Percentiles rank a stretch among this genome's conserved stretches.
Evolutionary conservation across 1,140 invertebrate genomes (phyloP).

Genomic region (Melipona quadrifasciata): DNA sequence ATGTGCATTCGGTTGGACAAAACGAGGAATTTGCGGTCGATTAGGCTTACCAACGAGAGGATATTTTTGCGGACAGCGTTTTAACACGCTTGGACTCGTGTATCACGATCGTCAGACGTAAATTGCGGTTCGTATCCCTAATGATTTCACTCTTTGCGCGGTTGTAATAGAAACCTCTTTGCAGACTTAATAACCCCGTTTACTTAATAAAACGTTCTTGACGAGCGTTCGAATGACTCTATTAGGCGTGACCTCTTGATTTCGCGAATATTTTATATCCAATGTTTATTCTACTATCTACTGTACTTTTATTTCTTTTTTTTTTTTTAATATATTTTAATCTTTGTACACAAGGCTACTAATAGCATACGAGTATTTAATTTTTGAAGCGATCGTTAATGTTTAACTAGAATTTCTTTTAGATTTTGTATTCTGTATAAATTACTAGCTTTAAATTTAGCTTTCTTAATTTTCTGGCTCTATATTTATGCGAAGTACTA

Average conservation of each 20-base stretch:
- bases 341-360: too few species aligned
- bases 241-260: neutral
- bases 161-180: neutral
- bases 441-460: too few species aligned
- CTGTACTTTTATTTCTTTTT: neutral
- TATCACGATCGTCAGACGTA: neutral
- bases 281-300: neutral
- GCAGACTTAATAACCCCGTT: neutral
- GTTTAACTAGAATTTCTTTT: too few species aligned
- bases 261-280: neutral
- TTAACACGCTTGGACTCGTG: neutral
- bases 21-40: slow-evolving; percentile 14
- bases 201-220: neutral
- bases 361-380: too few species aligned
- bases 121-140: slow-evolving; percentile 14
- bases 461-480: too few species aligned
- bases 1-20: neutral
- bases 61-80: neutral
- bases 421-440: too few species aligned
- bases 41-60: neutral
- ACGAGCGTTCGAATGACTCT: neutral
- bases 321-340: too few species aligned
- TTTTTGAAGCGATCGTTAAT: too few species aligned
- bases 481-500: too few species aligned
- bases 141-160: slow-evolving; percentile 1